These are phyloP conservation scores for Prionailurus bengalensis DNA, from an alignment of 2,113 vertebrate species.

Conservation along the genomic window DNA sequence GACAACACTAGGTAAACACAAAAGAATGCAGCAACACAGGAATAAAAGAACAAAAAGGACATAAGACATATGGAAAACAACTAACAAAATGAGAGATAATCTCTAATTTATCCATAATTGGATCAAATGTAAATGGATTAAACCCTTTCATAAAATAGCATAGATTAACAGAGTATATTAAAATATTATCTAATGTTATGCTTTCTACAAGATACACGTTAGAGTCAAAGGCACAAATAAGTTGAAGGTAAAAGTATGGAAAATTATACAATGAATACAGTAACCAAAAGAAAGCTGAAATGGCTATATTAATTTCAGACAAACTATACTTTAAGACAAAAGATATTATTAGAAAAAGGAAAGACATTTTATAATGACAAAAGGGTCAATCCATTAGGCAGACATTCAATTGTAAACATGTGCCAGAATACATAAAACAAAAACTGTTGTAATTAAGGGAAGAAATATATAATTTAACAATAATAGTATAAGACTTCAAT, in stretches of 20 bases:
- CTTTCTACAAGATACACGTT: neutral
- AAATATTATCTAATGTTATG: neutral
- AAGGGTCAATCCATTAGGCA: neutral
- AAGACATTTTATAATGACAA: neutral
- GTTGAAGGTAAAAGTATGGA: neutral
- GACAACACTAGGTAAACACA: neutral
- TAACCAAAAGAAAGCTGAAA: neutral
- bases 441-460: neutral
- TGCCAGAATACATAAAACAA: neutral
- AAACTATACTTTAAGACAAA: neutral
- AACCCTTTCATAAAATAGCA: neutral
- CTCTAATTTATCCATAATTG: neutral
- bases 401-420: neutral
- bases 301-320: neutral
- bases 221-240: neutral
- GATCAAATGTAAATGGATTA: neutral
- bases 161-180: neutral
- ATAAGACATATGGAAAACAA: neutral
- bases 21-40: neutral
- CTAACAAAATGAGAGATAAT: neutral
- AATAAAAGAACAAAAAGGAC: neutral
- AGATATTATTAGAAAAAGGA: neutral
- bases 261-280: neutral
- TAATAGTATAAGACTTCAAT: neutral
- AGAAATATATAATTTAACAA: neutral